Base-by-base conservation (phyloP, 2,888 invertebrate genomes). In the Pristionchus exspectatus region DNA sequence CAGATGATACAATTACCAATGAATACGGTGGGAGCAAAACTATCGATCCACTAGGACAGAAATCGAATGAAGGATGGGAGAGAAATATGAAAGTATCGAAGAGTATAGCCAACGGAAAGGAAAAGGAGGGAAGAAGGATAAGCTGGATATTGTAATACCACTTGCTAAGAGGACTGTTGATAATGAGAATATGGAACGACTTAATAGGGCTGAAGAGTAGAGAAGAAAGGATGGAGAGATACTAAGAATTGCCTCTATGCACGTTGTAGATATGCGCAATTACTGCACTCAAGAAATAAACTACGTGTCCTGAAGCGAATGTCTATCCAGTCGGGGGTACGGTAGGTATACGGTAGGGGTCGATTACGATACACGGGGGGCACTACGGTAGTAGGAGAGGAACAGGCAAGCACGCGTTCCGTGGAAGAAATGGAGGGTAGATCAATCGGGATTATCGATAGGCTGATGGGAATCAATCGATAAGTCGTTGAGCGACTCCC, bases 321-420 rank as follows among this genome's bases (percentile, higher is more conserved):
- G 74, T 72, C 72, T 72, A 72, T 72, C 72, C 72, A 72, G 72
- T 72, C 16, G 16, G 21, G 16, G 21, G 24, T 21, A 59, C 59
- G 5, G 24, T 59, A 21, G 33, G 72, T 14, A n/a, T 27, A 69
- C n/a, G 33, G 72, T 24, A 21, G 44, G 44, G 24, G 69, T 0
- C 10, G 69, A 50, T 44, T 77, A 77, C 81, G 50, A 38, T 81
- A 81, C 21, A 16, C 50, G 44, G 77, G 69, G 21, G 18, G 21
- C 59, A 77, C 77, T 77, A 77, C 77, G 44, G 38, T 77, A 63
- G 38, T 38, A 87, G 87, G 87, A 87, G 87, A 69, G 87, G 87
- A 69, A 87, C 87, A 87, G 87, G 2, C 87, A 87, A 50, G 69
- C 69, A 69, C 69, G 69, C 87, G 33, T 66, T 87, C 44, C 59